phyloP scores from a whole-genome alignment of 2,888 invertebrate species.

The Acanthosepion lycidas region DNA sequence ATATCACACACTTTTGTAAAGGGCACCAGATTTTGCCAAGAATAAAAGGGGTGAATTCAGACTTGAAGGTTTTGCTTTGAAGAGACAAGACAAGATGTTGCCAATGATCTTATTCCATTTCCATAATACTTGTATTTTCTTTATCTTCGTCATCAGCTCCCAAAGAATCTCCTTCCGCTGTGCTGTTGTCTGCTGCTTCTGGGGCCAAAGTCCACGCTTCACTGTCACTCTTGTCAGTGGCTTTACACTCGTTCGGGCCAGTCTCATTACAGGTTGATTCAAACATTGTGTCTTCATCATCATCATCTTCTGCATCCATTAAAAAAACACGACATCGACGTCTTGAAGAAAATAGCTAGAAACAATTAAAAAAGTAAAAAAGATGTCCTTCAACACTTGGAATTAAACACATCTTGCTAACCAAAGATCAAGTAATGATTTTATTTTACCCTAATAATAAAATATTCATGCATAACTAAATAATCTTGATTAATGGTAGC shows the following conservation, averaged over 20 bases:
- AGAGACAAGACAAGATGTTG: no score
- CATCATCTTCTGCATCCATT: conserved; percentile 93
- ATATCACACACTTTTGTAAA: not conserved
- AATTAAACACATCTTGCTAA: no score
- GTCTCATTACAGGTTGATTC: conserved; percentile 49
- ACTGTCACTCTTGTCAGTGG: conserved; percentile 45
- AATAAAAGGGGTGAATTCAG: not conserved
- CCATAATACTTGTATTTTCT: conserved; percentile 52
- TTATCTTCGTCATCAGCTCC: conserved; percentile 52
- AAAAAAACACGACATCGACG: conserved; percentile 90
- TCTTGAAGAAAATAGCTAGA: conserved; percentile 82
- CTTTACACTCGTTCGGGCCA: not conserved
- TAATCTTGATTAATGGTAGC: no score
- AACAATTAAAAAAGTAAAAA: conserved; percentile 17
- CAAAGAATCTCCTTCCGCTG: conserved; percentile 37
- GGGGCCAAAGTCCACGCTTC: not conserved
- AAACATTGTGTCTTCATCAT: conserved; percentile 84
- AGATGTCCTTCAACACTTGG: no score
- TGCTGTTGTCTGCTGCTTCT: conserved; percentile 50
- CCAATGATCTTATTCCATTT: conserved; percentile 11
- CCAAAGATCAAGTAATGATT: no score
- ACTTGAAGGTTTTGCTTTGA: no score
- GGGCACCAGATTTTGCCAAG: not conserved
- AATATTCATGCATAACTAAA: no score
- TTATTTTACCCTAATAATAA: no score